Evolutionary conservation across 2,888 invertebrate species (phyloP).

Genomic region (Ichneumoninae sp.): DNA sequence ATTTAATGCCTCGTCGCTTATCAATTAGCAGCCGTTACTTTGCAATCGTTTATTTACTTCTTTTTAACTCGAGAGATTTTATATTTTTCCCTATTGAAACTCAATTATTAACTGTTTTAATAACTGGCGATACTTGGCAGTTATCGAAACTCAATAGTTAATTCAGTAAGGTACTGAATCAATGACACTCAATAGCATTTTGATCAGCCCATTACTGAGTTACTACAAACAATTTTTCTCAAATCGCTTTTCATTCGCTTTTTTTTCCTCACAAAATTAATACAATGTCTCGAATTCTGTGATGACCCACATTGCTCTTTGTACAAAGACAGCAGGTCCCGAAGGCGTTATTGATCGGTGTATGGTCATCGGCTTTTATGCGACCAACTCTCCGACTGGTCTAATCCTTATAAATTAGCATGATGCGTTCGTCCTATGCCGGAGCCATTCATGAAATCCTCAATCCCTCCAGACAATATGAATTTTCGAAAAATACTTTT

Average conservation of each 20-base stretch:
- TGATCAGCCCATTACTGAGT: no score
- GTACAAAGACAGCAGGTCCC: constrained; percentile 3
- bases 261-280: background rate
- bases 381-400: background rate
- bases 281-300: constrained; percentile 12
- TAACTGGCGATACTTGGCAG: background rate
- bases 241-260: background rate
- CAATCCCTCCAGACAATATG: background rate
- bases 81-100: background rate
- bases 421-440: background rate
- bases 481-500: background rate
- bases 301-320: constrained; percentile 53
- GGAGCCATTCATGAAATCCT: background rate
- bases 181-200: background rate
- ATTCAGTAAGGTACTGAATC: background rate
- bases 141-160: background rate
- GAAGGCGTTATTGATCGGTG: constrained; percentile 53
- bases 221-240: no score
- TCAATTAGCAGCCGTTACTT: background rate
- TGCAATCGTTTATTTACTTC: background rate
- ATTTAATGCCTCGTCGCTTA: background rate
- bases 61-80: background rate
- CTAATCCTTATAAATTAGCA: background rate
- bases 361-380: background rate
- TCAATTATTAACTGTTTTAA: background rate